Conservation (phyloP, 1,140 invertebrate species). For the Akabosia matsudoensis region DNA sequence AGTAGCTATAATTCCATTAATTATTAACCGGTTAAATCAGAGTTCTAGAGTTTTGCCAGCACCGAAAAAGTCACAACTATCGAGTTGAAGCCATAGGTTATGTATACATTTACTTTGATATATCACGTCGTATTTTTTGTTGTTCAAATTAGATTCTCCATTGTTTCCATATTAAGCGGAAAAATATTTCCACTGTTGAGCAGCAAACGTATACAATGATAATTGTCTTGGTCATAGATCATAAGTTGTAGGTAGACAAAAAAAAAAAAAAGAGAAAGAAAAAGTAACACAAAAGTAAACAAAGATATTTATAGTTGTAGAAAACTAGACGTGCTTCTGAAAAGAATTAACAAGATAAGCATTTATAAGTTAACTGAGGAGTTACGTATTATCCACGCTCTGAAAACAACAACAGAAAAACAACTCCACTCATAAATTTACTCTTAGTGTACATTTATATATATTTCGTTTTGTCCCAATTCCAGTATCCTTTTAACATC, state of each 20-base stretch:
- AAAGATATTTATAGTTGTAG: too few species aligned
- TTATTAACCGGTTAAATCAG: background rate
- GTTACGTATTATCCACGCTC: background rate
- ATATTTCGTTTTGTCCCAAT: too few species aligned
- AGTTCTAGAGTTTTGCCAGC: constrained; percentile 5
- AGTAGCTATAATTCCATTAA: background rate
- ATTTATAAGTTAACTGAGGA: too few species aligned
- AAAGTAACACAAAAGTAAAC: too few species aligned
- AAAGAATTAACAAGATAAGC: too few species aligned
- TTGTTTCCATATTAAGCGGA: too few species aligned
- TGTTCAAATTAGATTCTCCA: background rate
- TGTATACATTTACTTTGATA: constrained; percentile 4
- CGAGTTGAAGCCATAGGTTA: background rate
- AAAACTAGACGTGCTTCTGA: too few species aligned
- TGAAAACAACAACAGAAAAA: background rate
- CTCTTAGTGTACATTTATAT: too few species aligned
- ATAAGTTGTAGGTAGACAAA: too few species aligned
- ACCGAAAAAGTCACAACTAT: background rate
- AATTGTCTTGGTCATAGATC: background rate
- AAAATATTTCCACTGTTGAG: background rate
- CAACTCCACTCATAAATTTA: background rate
- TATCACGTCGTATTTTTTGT: background rate
- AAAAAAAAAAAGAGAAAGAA: too few species aligned
- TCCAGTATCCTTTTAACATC: too few species aligned
- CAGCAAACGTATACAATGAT: background rate